Evolutionary conservation across 2,113 vertebrate genomes (phyloP), one percentile per base, ranked within the genome.

Genomic region (Tonatia bakeri): DNA sequence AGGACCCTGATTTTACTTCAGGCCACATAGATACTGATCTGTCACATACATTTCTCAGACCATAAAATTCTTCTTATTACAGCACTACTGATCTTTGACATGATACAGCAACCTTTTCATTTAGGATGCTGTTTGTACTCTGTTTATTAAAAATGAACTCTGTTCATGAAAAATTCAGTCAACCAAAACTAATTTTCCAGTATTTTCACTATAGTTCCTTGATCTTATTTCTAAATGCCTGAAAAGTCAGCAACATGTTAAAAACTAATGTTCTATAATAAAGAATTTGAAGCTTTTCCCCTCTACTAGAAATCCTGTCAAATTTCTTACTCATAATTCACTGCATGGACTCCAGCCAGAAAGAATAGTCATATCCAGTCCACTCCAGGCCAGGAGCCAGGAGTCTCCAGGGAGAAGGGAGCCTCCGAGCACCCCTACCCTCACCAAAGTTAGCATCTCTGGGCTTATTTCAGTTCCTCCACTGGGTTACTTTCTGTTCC

Each of bases 61-160:
- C 69, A 94, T 79, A 54, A 96, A 93, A 59, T 64, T 52, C 6
- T 77, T 83, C 38, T 81, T 54, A 67, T 81, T 80, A 80, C 2
- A 84, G 73, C 73, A 38, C 79, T 76, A 52, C 67, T 81, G 20
- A 67, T 81, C 75, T 83, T 94, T 87, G 59, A 89, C 45, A 85
- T 38, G 40, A 92, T 24, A 45, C 38, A 72, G 56, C 47, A 86
- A 75, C 1, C 6, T 94, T 96, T 76, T 84, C 59, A 67, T 81
- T 95, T 85, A 96, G 31, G 70, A 87, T 96, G 3, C 36, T 85
- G 77, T 38, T 81, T 93, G 43, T 79, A 87, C 26, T 72, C 56
- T 93, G 52, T 94, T 96, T 84, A 90, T 96, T 92, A 85, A 92
- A 90, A n/a, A n/a, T n/a, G n/a, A n/a, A n/a, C n/a, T 77, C 96